Evolutionary conservation across 1,140 invertebrate species (phyloP).

Genomic region (Drosophila pallidifrons): DNA sequence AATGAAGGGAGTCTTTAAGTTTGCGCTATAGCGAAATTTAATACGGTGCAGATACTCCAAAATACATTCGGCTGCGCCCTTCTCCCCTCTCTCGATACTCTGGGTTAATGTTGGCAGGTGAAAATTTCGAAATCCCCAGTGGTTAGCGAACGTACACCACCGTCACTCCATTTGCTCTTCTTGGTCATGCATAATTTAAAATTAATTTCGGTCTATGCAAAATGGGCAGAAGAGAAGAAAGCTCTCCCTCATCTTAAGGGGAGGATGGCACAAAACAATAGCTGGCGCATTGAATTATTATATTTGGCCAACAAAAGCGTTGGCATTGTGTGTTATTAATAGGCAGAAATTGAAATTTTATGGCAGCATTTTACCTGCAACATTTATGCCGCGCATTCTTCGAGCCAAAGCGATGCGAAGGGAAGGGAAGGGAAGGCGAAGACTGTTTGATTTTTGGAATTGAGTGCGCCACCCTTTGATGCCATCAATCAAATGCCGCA

Average conservation of each 20-base stretch:
- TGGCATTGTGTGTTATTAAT: conserved; percentile 72
- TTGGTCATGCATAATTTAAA: conserved; percentile 83
- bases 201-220: conserved; percentile 80
- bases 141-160: conserved; percentile 52
- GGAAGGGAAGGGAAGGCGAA: not conserved
- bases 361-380: conserved; percentile 43
- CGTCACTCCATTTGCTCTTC: conserved; percentile 45
- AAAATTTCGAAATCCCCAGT: conserved; percentile 78
- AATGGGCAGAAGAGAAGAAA: conserved; percentile 37
- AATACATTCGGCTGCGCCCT: not conserved
- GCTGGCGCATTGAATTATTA: conserved; percentile 20
- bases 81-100: not conserved
- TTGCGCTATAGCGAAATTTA: conserved; percentile 32
- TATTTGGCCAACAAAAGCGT: conserved; percentile 36
- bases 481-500: conserved; percentile 37
- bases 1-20: conserved; percentile 50
- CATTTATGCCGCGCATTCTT: conserved; percentile 58
- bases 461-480: conserved; percentile 9
- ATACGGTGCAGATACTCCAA: conserved; percentile 35
- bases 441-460: conserved; percentile 55
- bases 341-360: conserved; percentile 79
- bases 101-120: conserved; percentile 65
- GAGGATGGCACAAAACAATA: conserved; percentile 12
- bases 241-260: not conserved
- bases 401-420: not conserved